Evolutionary conservation across 2,888 invertebrate genomes (phyloP).

Genomic region (Drosophila mayaguana): DNA sequence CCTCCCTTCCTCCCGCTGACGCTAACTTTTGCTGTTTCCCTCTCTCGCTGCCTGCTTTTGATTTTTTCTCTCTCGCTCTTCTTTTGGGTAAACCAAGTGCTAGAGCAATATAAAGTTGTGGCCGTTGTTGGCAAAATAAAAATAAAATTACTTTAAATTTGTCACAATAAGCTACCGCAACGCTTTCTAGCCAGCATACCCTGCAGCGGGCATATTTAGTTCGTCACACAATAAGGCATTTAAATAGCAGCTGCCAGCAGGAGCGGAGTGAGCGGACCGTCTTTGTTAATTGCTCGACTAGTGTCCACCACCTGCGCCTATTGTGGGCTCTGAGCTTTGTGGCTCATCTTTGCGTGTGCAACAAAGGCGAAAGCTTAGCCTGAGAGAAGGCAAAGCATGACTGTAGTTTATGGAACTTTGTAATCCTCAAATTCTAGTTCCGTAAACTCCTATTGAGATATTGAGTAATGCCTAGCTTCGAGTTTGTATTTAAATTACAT

Average conservation of each 20-base stretch:
- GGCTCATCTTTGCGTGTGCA: background rate
- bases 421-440: too few relatives aligned
- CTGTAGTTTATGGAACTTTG: background rate
- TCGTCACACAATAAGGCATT: background rate
- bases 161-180: slow-evolving; percentile 75
- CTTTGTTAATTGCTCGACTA: background rate
- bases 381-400: background rate
- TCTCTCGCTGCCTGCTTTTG: slow-evolving; percentile 19
- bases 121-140: slow-evolving; percentile 70
- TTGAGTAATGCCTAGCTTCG: too few relatives aligned
- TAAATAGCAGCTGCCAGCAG: background rate
- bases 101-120: slow-evolving; percentile 67
- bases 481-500: too few relatives aligned
- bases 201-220: background rate
- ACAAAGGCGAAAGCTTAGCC: background rate
- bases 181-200: slow-evolving; percentile 25
- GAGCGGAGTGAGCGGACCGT: background rate
- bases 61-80: slow-evolving; percentile 23
- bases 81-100: slow-evolving; percentile 41
- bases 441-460: too few relatives aligned
- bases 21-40: background rate
- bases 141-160: slow-evolving; percentile 82
- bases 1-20: background rate
- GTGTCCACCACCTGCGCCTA: background rate
- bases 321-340: background rate